Conservation (phyloP, 2,888 invertebrate species). For the Neoascia interrupta region DNA sequence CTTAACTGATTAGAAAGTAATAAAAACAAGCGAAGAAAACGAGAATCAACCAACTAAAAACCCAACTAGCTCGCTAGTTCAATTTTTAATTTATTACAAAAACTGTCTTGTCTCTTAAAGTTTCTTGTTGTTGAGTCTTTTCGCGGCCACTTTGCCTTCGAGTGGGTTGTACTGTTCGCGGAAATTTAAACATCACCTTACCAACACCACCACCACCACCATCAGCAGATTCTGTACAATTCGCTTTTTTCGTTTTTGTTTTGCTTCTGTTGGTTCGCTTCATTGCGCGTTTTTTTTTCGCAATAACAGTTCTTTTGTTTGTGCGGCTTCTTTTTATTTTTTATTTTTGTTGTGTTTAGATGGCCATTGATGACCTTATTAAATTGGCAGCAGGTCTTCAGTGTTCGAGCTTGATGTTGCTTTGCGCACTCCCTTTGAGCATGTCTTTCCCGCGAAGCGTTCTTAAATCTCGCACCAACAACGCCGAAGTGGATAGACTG, state of each 20-base stretch:
- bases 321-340: constrained; percentile 5
- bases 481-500: constrained; percentile 12
- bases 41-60: no score
- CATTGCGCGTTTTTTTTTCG: constrained; percentile 37
- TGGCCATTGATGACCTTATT: constrained; percentile 53
- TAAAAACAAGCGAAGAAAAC: no score
- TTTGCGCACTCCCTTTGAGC: constrained; percentile 3
- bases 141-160: no score
- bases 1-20: no score
- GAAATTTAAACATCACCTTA: no score
- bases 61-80: no score
- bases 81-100: no score
- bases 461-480: constrained; percentile 6
- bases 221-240: background rate
- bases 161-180: no score
- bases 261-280: constrained; percentile 47
- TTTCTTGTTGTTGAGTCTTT: no score
- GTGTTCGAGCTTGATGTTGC: background rate
- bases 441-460: constrained; percentile 1
- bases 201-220: no score
- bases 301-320: constrained; percentile 48
- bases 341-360: constrained; percentile 10
- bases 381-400: constrained; percentile 27
- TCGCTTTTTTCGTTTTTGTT: constrained; percentile 29
- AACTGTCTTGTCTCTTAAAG: no score